Evolutionary conservation across 2,113 vertebrate species (phyloP).

Genomic region (Hippocampus barbouri): DNA sequence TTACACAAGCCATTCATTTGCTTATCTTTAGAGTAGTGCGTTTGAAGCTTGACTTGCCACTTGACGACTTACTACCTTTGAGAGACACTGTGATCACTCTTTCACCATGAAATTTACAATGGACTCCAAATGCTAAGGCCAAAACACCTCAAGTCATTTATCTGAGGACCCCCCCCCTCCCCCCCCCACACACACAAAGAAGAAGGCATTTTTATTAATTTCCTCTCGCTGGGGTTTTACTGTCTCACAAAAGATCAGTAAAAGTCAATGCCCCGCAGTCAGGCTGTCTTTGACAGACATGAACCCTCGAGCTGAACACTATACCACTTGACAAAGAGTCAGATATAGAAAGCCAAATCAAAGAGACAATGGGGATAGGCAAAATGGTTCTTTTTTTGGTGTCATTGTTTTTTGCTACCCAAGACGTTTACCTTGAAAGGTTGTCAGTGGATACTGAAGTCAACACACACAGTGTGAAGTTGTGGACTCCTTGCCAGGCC

Average conservation of each 20-base stretch:
- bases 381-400: conserved; percentile 7
- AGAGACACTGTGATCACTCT: neutral
- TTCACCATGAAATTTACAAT: neutral
- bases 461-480: conserved; percentile 50
- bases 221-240: no score
- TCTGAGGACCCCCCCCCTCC: no score
- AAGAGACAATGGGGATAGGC: conserved; percentile 20
- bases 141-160: neutral
- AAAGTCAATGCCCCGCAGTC: neutral
- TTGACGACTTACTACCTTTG: neutral
- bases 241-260: neutral
- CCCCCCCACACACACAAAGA: neutral
- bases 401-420: conserved; percentile 2
- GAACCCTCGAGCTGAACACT: neutral
- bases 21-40: neutral
- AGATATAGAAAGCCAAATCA: conserved; percentile 21
- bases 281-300: neutral
- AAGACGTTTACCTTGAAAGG: conserved; percentile 53
- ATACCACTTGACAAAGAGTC: conserved; percentile 17
- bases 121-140: neutral
- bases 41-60: neutral
- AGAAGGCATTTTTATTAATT: neutral
- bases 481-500: conserved; percentile 34
- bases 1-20: neutral
- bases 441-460: conserved; percentile 55